Percentiles rank a stretch among this genome's conserved stretches.
Conservation (phyloP, 2,113 vertebrate species). For the Amazona guildingii region DNA sequence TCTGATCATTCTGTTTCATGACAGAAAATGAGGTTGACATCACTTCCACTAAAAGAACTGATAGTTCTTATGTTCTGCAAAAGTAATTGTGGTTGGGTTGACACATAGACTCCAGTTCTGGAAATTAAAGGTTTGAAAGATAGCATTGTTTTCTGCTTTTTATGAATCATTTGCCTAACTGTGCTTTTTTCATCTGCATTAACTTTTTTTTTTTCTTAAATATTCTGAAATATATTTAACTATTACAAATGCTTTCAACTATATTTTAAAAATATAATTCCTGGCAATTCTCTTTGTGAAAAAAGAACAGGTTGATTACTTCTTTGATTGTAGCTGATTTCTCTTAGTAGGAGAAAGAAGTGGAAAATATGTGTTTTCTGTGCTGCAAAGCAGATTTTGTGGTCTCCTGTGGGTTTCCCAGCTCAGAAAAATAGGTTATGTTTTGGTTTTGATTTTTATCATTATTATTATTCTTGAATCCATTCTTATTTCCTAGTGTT, state of each 20-base stretch:
- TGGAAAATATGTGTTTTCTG: background rate
- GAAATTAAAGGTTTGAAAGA: slow-evolving; percentile 16
- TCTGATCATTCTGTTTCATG: background rate
- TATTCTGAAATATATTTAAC: background rate
- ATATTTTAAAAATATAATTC: background rate
- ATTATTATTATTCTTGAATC: background rate
- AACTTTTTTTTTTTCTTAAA: background rate
- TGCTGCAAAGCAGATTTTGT: background rate
- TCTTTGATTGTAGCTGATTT: background rate
- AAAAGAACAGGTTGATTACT: background rate
- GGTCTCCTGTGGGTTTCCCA: background rate
- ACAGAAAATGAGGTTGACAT: background rate
- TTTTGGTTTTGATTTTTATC: background rate
- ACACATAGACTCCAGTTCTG: background rate
- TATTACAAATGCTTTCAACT: background rate
- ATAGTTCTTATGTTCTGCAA: background rate
- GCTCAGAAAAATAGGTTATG: background rate
- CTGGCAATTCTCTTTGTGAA: background rate
- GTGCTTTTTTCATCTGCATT: background rate
- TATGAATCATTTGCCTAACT: background rate
- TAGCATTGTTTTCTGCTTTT: background rate
- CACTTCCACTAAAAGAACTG: slow-evolving; percentile 42
- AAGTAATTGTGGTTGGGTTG: slow-evolving; percentile 13
- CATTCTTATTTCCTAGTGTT: background rate
- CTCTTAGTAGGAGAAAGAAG: background rate